These are phyloP conservation scores for Eledone cirrhosa DNA, from an alignment of 2,888 invertebrate genomes.

Conservation along the genomic window DNA sequence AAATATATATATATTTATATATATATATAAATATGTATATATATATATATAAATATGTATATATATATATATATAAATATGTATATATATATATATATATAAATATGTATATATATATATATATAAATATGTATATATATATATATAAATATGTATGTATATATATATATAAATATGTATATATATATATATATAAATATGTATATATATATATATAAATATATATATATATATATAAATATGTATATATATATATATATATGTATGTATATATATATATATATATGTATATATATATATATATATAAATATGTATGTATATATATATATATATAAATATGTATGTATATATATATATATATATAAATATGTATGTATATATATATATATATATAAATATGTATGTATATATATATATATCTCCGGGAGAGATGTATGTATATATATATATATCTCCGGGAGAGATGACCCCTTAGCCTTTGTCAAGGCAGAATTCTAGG, in stretches of 20 bases:
- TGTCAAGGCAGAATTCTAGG: too few species aligned
- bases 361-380: constrained; percentile 14
- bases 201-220: constrained; percentile 30
- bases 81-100: too few species aligned
- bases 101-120: not conserved
- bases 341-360: not conserved
- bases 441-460: too few species aligned
- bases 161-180: constrained; percentile 28
- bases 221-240: constrained; percentile 29
- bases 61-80: too few species aligned
- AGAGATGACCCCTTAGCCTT: too few species aligned
- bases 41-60: too few species aligned
- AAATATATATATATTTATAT: too few species aligned
- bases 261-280: not conserved
- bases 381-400: constrained; percentile 22
- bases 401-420: too few species aligned
- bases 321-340: not conserved
- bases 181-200: constrained; percentile 30
- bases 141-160: constrained; percentile 28
- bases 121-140: not conserved
- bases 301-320: not conserved
- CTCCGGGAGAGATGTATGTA: too few species aligned
- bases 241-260: constrained; percentile 25
- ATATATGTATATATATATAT: not conserved
- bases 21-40: too few species aligned